Evolutionary conservation across 1,140 invertebrate species (phyloP).

Genomic region (Rhopalosiphum maidis): DNA sequence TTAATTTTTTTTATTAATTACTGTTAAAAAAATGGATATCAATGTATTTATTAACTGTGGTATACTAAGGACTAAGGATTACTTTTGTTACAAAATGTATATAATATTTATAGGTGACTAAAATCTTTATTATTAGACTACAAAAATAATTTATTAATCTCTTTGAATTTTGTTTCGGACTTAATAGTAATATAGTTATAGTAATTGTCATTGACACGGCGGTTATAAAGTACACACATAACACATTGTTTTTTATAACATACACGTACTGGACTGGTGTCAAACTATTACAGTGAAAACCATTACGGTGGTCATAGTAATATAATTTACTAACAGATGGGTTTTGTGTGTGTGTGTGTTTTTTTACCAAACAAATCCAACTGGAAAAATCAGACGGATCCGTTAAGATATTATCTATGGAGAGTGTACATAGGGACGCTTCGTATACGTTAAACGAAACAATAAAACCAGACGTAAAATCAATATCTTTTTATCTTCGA

Average conservation of each 20-base stretch:
- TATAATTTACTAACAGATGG: background rate
- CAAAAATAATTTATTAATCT: background rate
- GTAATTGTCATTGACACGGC: background rate
- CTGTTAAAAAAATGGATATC: no score
- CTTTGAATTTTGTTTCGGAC: background rate
- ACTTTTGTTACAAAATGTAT: no score
- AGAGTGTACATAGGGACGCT: background rate
- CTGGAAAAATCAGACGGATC: background rate
- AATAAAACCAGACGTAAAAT: constrained; percentile 43
- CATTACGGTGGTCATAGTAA: background rate
- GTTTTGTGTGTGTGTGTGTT: background rate
- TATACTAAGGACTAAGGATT: no score
- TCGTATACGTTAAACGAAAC: background rate
- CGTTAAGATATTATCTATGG: constrained; percentile 20
- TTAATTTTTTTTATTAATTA: background rate
- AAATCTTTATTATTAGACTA: no score
- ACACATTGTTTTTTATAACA: background rate
- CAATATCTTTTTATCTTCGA: constrained; percentile 42
- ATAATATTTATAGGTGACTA: no score
- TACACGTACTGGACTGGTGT: background rate
- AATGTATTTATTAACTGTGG: no score
- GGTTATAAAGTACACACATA: background rate
- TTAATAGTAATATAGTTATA: no score
- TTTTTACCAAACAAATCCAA: background rate
- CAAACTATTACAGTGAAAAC: background rate